Evolutionary conservation across 1,140 invertebrate genomes (phyloP).

Genomic region (Conus ventricosus): DNA sequence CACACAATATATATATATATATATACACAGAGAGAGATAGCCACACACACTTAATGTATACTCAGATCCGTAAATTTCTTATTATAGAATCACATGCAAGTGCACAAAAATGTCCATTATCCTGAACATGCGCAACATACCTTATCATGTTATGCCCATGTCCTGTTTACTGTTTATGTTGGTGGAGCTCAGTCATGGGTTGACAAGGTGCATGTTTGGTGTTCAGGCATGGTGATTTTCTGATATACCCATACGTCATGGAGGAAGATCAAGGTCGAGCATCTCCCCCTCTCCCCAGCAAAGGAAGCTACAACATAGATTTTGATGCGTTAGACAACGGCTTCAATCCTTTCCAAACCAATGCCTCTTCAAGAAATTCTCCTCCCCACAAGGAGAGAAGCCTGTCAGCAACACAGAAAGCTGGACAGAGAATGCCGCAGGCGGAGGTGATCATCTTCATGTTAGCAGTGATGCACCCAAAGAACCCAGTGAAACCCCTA

Average conservation of each 20-base stretch:
- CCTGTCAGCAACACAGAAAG: not conserved
- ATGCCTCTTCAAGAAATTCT: not conserved
- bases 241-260: not conserved
- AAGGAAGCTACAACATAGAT: constrained; percentile 13
- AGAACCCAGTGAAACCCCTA: not conserved
- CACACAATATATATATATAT: too few species aligned
- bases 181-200: too few species aligned
- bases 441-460: not conserved
- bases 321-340: constrained; percentile 1
- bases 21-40: too few species aligned
- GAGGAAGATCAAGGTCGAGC: not conserved
- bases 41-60: too few species aligned
- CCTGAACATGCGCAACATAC: too few species aligned
- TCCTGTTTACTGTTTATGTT: too few species aligned
- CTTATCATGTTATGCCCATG: too few species aligned
- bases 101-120: too few species aligned
- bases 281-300: not conserved
- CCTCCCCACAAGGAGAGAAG: not conserved
- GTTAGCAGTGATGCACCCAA: not conserved
- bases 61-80: too few species aligned
- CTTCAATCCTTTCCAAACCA: not conserved
- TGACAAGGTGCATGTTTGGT: too few species aligned
- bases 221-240: constrained; percentile 6
- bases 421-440: not conserved
- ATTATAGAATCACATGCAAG: too few species aligned